phyloP scores from a whole-genome alignment of 2,113 vertebrate species.

The Heterotilapia buettikoferi region DNA sequence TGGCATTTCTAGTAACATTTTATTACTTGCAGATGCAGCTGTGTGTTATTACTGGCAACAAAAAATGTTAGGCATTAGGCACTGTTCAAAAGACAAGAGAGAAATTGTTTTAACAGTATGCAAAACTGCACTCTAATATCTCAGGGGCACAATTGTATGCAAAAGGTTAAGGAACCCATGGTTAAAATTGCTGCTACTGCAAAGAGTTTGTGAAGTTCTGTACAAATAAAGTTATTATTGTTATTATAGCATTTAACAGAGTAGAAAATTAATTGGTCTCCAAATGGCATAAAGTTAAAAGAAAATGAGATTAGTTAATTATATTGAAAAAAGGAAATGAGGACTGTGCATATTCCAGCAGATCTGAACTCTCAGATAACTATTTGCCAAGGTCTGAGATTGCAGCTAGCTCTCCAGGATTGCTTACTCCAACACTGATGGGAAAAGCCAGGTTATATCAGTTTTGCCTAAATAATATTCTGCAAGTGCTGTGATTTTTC shows the following conservation, averaged over 20 bases:
- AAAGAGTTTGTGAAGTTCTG: background rate
- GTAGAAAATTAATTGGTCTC: background rate
- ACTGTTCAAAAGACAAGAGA: background rate
- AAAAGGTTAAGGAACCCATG: background rate
- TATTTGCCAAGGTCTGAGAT: background rate
- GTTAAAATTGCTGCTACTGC: background rate
- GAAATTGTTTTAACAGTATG: background rate
- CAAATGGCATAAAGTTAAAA: background rate
- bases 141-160: background rate
- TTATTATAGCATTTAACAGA: background rate
- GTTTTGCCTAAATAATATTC: background rate
- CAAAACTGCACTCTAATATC: background rate
- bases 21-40: background rate
- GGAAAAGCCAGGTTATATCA: background rate
- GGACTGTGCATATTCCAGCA: background rate
- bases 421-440: background rate
- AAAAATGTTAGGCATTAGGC: background rate
- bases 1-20: background rate
- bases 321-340: background rate
- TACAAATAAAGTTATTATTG: background rate
- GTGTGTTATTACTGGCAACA: background rate
- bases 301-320: background rate
- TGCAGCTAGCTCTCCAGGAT: background rate
- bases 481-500: background rate
- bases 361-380: background rate